These are phyloP conservation scores for Speoplatyrhinus poulsoni DNA, from an alignment of 2,113 vertebrate genomes.

Conservation along the genomic window DNA sequence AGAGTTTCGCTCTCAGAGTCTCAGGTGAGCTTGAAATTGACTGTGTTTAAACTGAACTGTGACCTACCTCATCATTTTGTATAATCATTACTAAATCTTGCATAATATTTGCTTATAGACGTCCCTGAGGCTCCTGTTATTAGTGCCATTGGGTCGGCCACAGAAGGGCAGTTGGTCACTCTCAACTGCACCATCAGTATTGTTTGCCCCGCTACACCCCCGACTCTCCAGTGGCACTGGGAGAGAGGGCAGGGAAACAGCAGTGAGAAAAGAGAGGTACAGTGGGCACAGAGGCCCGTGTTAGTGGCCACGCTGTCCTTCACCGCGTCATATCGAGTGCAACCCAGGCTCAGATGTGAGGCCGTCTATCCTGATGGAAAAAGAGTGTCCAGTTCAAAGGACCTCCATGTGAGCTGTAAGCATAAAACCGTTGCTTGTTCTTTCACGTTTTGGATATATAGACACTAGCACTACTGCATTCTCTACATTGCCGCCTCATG, in stretches of 20 bases:
- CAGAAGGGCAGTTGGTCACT: conserved; percentile 66
- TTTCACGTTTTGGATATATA: neutral
- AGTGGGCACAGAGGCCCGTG: conserved; percentile 31
- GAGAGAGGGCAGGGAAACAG: conserved; percentile 48
- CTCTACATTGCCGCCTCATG: too few species aligned
- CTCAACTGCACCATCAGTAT: conserved; percentile 73
- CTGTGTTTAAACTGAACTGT: neutral
- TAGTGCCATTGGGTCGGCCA: conserved; percentile 52
- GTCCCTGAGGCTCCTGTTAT: conserved; percentile 65
- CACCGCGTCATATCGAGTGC: conserved; percentile 58
- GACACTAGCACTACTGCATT: too few species aligned
- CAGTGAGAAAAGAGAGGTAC: conserved; percentile 17
- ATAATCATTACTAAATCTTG: neutral
- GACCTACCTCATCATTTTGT: neutral
- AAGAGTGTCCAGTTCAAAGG: conserved; percentile 3
- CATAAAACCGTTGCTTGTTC: neutral
- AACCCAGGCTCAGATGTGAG: conserved; percentile 70
- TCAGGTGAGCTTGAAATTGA: conserved; percentile 53
- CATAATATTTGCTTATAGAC: conserved; percentile 45
- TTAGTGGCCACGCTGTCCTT: conserved; percentile 68
- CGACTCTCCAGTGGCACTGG: conserved; percentile 68
- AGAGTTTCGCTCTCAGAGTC: conserved; percentile 48
- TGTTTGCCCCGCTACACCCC: conserved; percentile 68
- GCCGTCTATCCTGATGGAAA: conserved; percentile 51
- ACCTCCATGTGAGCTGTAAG: conserved; percentile 77